phyloP scores from a whole-genome alignment of 1,140 invertebrate species.

The Globodera ellingtonae region DNA sequence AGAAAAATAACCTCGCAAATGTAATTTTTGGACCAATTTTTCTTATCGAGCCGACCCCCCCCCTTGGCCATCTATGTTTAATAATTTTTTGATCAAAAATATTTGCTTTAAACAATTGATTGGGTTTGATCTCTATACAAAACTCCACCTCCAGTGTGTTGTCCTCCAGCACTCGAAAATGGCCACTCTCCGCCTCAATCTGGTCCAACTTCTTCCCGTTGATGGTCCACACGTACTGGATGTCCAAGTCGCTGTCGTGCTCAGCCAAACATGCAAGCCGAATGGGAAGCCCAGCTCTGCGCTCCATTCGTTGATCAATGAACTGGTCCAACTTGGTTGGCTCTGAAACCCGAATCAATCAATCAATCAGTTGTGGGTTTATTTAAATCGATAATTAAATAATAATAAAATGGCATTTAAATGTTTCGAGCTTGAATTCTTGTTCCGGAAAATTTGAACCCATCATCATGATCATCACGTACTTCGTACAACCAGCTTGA shows the following conservation, averaged over 20 bases:
- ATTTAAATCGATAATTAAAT: background rate
- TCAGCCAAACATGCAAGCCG: conserved; percentile 80
- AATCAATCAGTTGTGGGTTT: conserved; percentile 6
- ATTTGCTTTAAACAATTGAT: too few relatives aligned
- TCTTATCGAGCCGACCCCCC: too few relatives aligned
- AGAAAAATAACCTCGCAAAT: too few relatives aligned
- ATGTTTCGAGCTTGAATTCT: background rate
- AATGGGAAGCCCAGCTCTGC: conserved; percentile 76
- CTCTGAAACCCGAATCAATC: conserved; percentile 45
- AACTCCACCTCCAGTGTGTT: conserved; percentile 79
- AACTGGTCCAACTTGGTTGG: conserved; percentile 57
- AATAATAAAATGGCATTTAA: background rate
- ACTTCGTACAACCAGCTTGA: conserved; percentile 58
- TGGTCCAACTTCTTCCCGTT: conserved; percentile 66
- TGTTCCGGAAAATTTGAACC: background rate
- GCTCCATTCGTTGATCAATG: conserved; percentile 37
- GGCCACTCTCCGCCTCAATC: conserved; percentile 2
- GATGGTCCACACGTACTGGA: conserved; percentile 81
- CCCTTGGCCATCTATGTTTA: too few relatives aligned
- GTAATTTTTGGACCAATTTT: too few relatives aligned
- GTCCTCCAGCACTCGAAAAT: conserved; percentile 71
- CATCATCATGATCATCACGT: conserved; percentile 1
- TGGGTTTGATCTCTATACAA: too few relatives aligned
- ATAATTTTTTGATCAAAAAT: too few relatives aligned
- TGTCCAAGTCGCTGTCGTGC: conserved; percentile 77